Conservation (phyloP, 2,797 vertebrate genomes). For the Natrix natrix region DNA sequence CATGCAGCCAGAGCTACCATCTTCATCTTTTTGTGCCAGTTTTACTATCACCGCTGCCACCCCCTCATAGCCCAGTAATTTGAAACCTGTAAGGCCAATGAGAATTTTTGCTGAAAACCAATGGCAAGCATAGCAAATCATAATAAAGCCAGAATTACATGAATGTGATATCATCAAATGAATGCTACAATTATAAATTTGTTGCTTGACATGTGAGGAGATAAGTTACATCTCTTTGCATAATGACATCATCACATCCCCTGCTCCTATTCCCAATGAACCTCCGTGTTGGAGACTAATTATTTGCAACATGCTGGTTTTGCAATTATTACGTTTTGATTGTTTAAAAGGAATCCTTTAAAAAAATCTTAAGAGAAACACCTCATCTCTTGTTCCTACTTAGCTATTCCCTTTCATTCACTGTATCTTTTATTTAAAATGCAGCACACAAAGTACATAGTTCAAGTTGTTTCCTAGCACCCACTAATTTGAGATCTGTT, state of each 20-base stretch:
- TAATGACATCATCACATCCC: neutral
- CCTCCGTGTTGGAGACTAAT: neutral
- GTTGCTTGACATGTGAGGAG: neutral
- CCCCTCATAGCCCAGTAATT: neutral
- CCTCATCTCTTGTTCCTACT: neutral
- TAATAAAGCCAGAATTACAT: neutral
- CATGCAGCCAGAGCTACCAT: neutral
- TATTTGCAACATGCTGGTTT: neutral
- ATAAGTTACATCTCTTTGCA: neutral
- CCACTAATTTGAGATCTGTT: neutral
- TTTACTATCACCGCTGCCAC: fast-evolving
- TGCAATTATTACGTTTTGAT: neutral
- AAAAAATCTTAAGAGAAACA: neutral
- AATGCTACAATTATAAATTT: neutral
- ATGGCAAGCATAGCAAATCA: neutral
- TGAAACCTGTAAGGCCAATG: neutral
- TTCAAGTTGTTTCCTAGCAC: neutral
- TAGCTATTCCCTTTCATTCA: neutral
- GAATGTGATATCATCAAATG: neutral
- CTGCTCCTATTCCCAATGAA: neutral
- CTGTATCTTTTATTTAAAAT: neutral
- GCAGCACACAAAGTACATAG: neutral
- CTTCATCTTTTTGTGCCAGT: neutral
- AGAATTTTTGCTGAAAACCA: neutral
- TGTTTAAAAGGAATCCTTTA: neutral